phyloP scores from a whole-genome alignment of 37 sponge, comb jelly and placozoan species.

The Hexactinellida sp. region DNA sequence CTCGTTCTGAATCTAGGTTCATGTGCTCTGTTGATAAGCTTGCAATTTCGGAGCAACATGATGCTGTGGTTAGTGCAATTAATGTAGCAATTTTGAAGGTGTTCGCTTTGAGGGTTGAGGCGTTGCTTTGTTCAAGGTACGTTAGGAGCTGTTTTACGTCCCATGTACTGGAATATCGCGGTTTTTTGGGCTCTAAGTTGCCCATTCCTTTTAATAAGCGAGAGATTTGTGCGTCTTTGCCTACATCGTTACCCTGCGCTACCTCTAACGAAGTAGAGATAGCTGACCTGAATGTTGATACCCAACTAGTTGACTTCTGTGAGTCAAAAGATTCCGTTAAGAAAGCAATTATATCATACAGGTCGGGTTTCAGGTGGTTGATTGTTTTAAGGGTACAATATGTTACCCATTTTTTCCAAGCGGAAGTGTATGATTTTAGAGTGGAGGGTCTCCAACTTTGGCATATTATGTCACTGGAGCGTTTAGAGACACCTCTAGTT shows the following conservation, averaged over 20 bases:
- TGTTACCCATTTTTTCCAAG: not conserved
- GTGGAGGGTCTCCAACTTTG: not conserved
- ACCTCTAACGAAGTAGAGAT: not conserved
- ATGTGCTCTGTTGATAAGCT: not conserved
- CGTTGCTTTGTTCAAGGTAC: not conserved
- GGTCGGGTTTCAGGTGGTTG: not conserved
- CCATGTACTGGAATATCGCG: not conserved
- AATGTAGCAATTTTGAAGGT: not conserved
- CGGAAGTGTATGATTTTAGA: not conserved
- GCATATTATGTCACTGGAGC: not conserved
- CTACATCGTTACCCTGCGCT: not conserved
- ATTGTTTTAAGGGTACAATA: not conserved
- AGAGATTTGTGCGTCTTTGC: not conserved
- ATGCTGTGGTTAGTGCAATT: not conserved
- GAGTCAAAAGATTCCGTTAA: not conserved
- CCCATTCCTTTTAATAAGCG: not conserved
- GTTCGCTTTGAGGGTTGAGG: not conserved
- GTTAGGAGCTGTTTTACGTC: not conserved
- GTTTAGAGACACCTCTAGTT: not conserved
- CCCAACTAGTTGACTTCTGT: not conserved
- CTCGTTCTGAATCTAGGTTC: not conserved
- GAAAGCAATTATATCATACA: not conserved
- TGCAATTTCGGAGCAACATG: not conserved
- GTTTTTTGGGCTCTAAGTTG: not conserved
- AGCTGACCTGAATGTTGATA: not conserved